phyloP scores from a whole-genome alignment of 1,140 invertebrate genomes.

The Anastrepha ludens region DNA sequence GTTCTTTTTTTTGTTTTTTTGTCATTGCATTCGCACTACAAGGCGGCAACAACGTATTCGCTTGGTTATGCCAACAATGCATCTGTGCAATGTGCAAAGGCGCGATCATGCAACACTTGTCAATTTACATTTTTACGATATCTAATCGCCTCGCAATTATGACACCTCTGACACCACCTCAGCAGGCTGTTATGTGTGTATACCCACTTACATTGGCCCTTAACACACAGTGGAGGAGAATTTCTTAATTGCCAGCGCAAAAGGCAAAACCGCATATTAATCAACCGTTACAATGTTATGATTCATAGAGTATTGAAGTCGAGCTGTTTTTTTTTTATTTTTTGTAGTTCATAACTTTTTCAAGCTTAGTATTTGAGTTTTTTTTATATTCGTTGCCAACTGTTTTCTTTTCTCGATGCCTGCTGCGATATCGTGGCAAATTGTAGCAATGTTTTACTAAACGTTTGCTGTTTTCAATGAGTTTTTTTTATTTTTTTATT shows the following conservation, averaged over 20 bases:
- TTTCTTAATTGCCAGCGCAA: not conserved
- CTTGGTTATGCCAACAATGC: not conserved
- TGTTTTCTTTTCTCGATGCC: not conserved
- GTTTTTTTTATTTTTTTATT: not conserved
- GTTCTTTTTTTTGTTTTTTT: not conserved
- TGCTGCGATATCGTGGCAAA: not conserved
- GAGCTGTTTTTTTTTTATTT: not conserved
- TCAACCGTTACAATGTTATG: not conserved
- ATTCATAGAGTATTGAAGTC: not conserved
- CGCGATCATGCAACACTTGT: not conserved
- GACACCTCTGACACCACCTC: slow-evolving; percentile 12
- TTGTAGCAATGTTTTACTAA: slow-evolving; percentile 11
- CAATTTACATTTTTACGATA: slow-evolving; percentile 26
- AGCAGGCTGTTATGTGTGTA: not conserved
- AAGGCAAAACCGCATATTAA: not conserved
- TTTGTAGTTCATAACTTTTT: too few species aligned
- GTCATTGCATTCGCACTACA: not conserved
- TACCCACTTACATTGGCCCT: not conserved
- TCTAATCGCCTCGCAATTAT: slow-evolving; percentile 17
- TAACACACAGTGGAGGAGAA: not conserved
- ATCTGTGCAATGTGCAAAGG: not conserved
- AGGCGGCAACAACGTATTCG: not conserved
- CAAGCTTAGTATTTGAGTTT: too few species aligned
- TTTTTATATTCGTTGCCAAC: not conserved
- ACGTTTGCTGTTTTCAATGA: not conserved